These are phyloP conservation scores for Epinephelus lanceolatus DNA, from an alignment of 2,113 vertebrate species.

Conservation along the genomic window DNA sequence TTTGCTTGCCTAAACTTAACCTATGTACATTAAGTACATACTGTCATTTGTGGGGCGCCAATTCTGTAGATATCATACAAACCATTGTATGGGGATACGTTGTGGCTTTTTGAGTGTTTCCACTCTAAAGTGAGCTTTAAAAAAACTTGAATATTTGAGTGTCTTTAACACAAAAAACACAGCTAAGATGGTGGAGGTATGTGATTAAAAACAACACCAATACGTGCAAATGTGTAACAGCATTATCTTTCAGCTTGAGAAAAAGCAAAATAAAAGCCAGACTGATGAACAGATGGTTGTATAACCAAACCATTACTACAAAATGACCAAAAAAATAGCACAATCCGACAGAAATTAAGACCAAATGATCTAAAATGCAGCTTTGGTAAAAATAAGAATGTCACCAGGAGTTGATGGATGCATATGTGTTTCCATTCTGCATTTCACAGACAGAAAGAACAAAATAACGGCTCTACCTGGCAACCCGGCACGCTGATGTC, in stretches of 20 bases:
- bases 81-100: too few relatives aligned
- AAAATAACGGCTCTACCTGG: constrained; percentile 27
- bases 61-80: too few relatives aligned
- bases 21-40: too few relatives aligned
- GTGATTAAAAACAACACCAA: neutral
- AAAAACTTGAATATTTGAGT: too few relatives aligned
- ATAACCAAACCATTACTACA: neutral
- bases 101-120: neutral
- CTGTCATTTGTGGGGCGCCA: too few relatives aligned
- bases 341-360: neutral
- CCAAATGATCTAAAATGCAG: neutral
- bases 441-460: constrained; percentile 8
- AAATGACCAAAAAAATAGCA: neutral
- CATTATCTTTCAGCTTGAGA: neutral
- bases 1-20: too few relatives aligned
- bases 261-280: constrained; percentile 1
- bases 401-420: neutral
- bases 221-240: constrained; percentile 8
- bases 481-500: constrained; percentile 29
- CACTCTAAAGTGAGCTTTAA: neutral
- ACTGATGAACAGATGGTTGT: neutral
- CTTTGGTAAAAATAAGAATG: neutral
- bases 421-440: constrained; percentile 32
- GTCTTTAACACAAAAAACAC: too few relatives aligned
- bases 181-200: too few relatives aligned